These are phyloP conservation scores for Carcinoscorpius rotundicauda DNA, from an alignment of 1,140 invertebrate species.

Conservation along the genomic window DNA sequence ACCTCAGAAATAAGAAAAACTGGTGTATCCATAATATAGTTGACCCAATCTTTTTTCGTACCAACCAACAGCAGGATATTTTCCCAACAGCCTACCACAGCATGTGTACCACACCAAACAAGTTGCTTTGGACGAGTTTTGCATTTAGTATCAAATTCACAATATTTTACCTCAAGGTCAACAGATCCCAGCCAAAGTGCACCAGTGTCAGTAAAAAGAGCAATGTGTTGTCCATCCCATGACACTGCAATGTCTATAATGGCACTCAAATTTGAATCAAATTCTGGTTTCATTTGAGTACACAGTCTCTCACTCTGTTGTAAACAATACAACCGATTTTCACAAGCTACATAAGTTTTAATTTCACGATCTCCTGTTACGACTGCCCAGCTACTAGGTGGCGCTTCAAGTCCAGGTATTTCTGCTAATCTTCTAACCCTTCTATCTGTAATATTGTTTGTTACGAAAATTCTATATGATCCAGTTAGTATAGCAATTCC, in stretches of 20 bases:
- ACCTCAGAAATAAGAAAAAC: slow-evolving; percentile 72
- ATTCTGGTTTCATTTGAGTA: slow-evolving; percentile 21
- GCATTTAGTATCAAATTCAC: slow-evolving; percentile 66
- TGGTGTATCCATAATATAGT: slow-evolving; percentile 55
- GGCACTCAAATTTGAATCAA: slow-evolving; percentile 23
- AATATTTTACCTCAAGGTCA: slow-evolving; percentile 50
- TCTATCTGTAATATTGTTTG: slow-evolving; percentile 70
- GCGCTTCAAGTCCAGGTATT: slow-evolving; percentile 54
- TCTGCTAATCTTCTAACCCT: slow-evolving; percentile 68
- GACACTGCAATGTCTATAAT: slow-evolving; percentile 56
- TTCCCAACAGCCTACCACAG: slow-evolving; percentile 66
- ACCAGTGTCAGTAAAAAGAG: slow-evolving; percentile 72
- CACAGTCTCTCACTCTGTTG: too few species aligned
- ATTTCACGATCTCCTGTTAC: slow-evolving; percentile 27
- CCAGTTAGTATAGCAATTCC: slow-evolving; percentile 80
- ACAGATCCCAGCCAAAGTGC: slow-evolving; percentile 63
- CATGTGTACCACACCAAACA: slow-evolving; percentile 65
- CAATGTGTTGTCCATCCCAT: slow-evolving; percentile 66
- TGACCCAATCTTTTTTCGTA: slow-evolving; percentile 54
- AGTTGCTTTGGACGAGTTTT: slow-evolving; percentile 63
- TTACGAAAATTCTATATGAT: slow-evolving; percentile 67
- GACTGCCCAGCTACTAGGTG: slow-evolving; percentile 63
- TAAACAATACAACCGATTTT: too few species aligned
- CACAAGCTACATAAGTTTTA: slow-evolving; percentile 20
- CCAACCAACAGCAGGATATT: slow-evolving; percentile 63